Conservation (phyloP, 2,797 vertebrate species). For the Vireo griseus region DNA sequence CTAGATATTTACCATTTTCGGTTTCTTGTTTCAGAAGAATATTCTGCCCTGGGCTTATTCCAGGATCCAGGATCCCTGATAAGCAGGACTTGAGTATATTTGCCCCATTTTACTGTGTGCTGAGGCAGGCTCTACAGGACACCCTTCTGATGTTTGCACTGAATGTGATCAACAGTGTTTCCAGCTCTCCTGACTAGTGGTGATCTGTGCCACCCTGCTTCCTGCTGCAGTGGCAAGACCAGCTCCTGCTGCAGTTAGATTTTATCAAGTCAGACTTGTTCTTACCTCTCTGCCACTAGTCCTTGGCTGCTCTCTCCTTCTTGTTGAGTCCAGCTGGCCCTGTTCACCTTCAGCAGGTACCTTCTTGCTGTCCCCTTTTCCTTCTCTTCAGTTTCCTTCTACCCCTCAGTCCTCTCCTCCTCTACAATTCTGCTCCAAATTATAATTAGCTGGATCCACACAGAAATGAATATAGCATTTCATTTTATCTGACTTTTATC, state of each 20-base stretch:
- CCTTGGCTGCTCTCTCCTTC: not conserved
- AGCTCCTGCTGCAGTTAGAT: not conserved
- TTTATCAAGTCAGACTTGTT: not conserved
- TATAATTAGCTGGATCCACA: not conserved
- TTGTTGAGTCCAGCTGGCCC: not conserved
- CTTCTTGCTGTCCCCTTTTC: fast-evolving
- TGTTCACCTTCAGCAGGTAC: not conserved
- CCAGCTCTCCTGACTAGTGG: not conserved
- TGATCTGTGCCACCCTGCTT: not conserved
- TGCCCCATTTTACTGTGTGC: not conserved
- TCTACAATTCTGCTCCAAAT: not conserved
- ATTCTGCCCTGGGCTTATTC: not conserved
- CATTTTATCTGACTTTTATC: not conserved
- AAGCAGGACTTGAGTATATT: not conserved
- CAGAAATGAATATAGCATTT: not conserved
- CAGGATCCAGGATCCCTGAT: not conserved
- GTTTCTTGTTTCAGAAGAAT: not conserved
- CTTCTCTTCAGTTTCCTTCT: not conserved
- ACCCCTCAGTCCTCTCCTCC: not conserved
- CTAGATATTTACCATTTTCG: not conserved
- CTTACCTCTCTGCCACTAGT: not conserved
- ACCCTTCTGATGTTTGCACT: not conserved
- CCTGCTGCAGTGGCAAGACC: not conserved
- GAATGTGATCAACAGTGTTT: not conserved
- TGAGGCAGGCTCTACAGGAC: not conserved